These are phyloP conservation scores for Pollenia labialis DNA, from an alignment of 2,888 invertebrate genomes.

Conservation along the genomic window DNA sequence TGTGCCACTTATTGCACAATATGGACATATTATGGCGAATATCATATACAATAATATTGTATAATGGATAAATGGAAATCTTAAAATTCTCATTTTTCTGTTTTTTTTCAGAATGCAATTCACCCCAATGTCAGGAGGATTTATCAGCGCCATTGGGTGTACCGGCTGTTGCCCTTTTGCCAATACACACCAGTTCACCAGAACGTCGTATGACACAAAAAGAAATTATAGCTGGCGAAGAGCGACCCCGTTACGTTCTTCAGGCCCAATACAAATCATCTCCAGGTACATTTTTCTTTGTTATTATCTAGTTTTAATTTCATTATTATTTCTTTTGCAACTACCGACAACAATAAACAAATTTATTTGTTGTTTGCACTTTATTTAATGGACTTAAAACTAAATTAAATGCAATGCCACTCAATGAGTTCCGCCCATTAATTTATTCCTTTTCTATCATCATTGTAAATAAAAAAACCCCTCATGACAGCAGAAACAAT, in stretches of 20 bases:
- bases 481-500: conserved; percentile 53
- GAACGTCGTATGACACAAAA: conserved; percentile 85
- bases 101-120: conserved; percentile 80
- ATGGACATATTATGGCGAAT: no score
- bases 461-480: conserved; percentile 59
- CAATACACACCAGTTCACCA: conserved; percentile 84
- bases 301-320: conserved; percentile 26
- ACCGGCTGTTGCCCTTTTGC: conserved; percentile 84
- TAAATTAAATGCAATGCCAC: conserved; percentile 36
- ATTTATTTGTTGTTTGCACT: conserved; percentile 53
- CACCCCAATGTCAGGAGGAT: conserved; percentile 82
- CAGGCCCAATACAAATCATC: conserved; percentile 82
- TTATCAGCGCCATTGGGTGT: conserved; percentile 80
- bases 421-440: conserved; percentile 11
- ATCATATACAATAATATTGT: no score
- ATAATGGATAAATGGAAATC: no score
- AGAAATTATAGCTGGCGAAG: conserved; percentile 88
- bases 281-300: conserved; percentile 76
- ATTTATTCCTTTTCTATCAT: conserved; percentile 38
- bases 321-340: conserved; percentile 24
- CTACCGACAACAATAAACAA: neutral
- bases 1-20: no score
- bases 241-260: conserved; percentile 85
- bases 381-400: conserved; percentile 45
- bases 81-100: neutral